Percentiles rank a stretch among this genome's conserved stretches.
These are phyloP conservation scores for Falcaria lacertinaria DNA, from an alignment of 2,888 invertebrate species.

Conservation along the genomic window DNA sequence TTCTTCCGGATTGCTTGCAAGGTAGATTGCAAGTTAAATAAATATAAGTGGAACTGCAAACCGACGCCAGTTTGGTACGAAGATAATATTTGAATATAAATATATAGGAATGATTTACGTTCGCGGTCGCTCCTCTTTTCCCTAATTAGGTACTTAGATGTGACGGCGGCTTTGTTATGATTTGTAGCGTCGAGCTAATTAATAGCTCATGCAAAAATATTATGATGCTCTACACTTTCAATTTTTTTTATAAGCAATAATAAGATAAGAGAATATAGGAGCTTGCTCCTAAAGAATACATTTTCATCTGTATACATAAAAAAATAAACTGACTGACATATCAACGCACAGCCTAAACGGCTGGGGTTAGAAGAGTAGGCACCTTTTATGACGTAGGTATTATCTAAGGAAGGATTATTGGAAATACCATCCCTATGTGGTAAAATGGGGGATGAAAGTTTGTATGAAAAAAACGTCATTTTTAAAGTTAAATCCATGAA, in stretches of 20 bases:
- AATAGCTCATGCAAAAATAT: conserved; percentile 15
- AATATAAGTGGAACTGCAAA: conserved; percentile 10
- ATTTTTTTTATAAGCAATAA: conserved; percentile 10
- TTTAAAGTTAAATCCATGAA: too few species aligned
- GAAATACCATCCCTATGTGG: too few species aligned
- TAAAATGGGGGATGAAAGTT: too few species aligned
- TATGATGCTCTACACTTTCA: conserved; percentile 8
- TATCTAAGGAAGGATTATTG: too few species aligned
- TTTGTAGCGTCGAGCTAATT: conserved; percentile 31
- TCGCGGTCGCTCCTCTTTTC: conserved; percentile 33
- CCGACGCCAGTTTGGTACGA: conserved; percentile 8
- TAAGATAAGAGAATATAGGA: too few species aligned
- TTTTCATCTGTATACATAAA: too few species aligned
- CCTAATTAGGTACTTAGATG: conserved; percentile 42
- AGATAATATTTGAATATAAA: conserved; percentile 14
- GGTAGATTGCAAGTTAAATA: conserved; percentile 12
- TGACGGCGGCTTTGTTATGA: conserved; percentile 36
- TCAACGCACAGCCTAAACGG: too few species aligned
- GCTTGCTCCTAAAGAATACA: too few species aligned
- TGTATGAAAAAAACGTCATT: too few species aligned
- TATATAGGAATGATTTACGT: conserved; percentile 40
- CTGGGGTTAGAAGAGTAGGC: too few species aligned
- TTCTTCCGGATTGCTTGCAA: conserved; percentile 18
- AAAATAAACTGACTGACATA: too few species aligned
- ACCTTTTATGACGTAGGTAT: too few species aligned